Percentiles rank a stretch among this genome's conserved stretches.
phyloP scores from a whole-genome alignment of 2,797 vertebrate genomes.

The Pangasius macronema region DNA sequence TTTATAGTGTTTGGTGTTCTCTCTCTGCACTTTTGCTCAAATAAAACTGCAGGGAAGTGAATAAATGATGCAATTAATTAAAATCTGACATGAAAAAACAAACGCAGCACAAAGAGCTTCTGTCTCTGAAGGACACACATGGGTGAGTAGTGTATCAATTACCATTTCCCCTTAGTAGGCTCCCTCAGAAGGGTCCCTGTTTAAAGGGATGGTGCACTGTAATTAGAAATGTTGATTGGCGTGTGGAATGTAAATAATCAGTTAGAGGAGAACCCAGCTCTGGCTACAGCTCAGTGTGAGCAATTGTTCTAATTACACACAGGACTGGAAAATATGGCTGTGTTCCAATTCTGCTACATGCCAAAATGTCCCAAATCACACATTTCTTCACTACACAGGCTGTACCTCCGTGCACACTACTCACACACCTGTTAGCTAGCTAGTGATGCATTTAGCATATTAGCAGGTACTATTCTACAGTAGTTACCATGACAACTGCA shows the following conservation, averaged over 20 bases:
- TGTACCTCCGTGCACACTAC: neutral
- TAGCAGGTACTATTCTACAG: neutral
- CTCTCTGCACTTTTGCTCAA: slow-evolving; percentile 38
- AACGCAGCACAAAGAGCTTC: slow-evolving; percentile 55
- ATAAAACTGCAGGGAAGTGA: slow-evolving; percentile 43
- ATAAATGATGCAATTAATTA: slow-evolving; percentile 56
- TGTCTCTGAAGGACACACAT: slow-evolving; percentile 60
- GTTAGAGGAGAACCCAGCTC: neutral
- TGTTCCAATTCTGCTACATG: neutral
- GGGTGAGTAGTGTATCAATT: slow-evolving; percentile 67
- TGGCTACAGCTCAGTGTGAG: neutral
- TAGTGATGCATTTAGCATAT: neutral
- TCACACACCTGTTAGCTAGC: neutral
- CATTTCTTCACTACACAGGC: neutral
- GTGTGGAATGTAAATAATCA: slow-evolving; percentile 59
- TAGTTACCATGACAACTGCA: slow-evolving; percentile 6
- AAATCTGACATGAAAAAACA: slow-evolving; percentile 64
- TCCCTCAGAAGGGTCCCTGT: slow-evolving; percentile 59
- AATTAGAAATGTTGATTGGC: slow-evolving; percentile 61
- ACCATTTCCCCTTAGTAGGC: slow-evolving; percentile 37
- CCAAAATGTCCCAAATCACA: neutral
- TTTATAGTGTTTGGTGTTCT: neutral
- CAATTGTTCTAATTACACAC: slow-evolving; percentile 8
- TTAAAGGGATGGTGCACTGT: slow-evolving; percentile 63
- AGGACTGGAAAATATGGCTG: neutral